A percentile compares a stretch with the other conserved stretches of the same genome.
Conservation (phyloP, 2,113 vertebrate species). For the Bothrops jararaca region DNA sequence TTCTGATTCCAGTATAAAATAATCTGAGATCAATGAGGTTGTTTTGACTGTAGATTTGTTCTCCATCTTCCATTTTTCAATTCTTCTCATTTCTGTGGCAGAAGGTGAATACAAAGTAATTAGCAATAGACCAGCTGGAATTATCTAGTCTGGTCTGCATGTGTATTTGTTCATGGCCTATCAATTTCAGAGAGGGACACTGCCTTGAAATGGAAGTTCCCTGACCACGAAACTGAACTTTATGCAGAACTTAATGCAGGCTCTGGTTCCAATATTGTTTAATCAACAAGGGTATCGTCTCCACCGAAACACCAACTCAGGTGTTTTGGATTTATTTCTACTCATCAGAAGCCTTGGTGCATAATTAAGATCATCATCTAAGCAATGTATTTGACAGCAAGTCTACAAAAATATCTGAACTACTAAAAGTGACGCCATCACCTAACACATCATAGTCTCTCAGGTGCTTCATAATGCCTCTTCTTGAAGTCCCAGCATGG, state of each 20-base stretch:
- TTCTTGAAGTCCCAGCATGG: background rate
- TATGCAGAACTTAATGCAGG: background rate
- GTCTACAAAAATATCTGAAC: background rate
- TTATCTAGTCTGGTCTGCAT: background rate
- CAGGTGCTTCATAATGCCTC: background rate
- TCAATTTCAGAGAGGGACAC: background rate
- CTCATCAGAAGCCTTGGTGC: background rate
- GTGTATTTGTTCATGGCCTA: background rate
- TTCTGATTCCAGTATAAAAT: background rate
- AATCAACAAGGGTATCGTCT: background rate
- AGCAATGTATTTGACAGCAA: background rate
- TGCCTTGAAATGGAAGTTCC: background rate
- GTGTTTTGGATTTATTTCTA: background rate
- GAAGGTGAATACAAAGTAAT: background rate
- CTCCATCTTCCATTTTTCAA: background rate
- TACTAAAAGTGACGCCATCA: rapidly evolving
- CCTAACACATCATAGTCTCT: background rate
- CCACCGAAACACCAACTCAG: background rate
- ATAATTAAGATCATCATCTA: background rate
- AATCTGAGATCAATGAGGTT: background rate
- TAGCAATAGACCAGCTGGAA: background rate
- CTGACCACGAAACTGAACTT: background rate
- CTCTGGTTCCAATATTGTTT: background rate
- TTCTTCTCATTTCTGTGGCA: background rate
- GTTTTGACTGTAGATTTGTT: background rate